Conservation (phyloP, 64 coral and sea anemone genomes). For the Cladopsammia gracilis region DNA sequence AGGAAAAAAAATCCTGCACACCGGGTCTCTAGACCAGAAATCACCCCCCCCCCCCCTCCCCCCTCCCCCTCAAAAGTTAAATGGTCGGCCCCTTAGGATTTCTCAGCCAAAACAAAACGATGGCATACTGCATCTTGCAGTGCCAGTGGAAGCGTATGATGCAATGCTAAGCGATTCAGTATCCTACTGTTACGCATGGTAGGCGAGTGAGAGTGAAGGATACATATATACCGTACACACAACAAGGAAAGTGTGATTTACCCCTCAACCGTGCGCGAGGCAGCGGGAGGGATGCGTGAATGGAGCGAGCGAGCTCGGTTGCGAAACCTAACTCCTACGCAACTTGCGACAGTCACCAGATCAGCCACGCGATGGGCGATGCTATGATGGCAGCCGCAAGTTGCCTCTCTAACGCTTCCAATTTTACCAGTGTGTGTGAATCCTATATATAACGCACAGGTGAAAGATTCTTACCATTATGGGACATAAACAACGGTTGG, state of each 20-base stretch:
- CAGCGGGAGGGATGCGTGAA: not conserved
- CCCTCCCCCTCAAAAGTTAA: too few species aligned
- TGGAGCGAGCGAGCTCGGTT: not conserved
- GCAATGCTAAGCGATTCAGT: not conserved
- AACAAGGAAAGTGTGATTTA: slow-evolving; percentile 9
- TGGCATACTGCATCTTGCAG: slow-evolving; percentile 25
- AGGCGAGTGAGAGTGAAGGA: slow-evolving; percentile 33
- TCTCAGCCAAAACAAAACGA: not conserved
- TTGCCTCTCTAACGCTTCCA: slow-evolving; percentile 37
- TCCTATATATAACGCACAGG: not conserved
- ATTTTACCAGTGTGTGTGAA: fast-evolving
- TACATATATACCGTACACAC: slow-evolving; percentile 33
- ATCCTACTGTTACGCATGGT: not conserved
- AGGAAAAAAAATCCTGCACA: too few species aligned
- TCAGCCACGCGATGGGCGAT: slow-evolving; percentile 12
- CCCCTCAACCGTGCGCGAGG: slow-evolving; percentile 3
- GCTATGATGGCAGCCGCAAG: slow-evolving; percentile 7
- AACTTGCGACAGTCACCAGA: slow-evolving; percentile 17
- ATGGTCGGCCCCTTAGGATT: too few species aligned
- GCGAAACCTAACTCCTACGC: slow-evolving; percentile 14
- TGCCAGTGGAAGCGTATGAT: slow-evolving; percentile 24
- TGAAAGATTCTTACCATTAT: not conserved
- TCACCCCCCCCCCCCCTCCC: too few species aligned
- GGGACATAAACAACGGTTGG: not conserved
- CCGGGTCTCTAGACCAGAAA: too few species aligned